Percentiles rank a stretch among this genome's conserved stretches.
These are phyloP conservation scores for Elysia chlorotica DNA, from an alignment of 1,140 invertebrate genomes.

Conservation along the genomic window DNA sequence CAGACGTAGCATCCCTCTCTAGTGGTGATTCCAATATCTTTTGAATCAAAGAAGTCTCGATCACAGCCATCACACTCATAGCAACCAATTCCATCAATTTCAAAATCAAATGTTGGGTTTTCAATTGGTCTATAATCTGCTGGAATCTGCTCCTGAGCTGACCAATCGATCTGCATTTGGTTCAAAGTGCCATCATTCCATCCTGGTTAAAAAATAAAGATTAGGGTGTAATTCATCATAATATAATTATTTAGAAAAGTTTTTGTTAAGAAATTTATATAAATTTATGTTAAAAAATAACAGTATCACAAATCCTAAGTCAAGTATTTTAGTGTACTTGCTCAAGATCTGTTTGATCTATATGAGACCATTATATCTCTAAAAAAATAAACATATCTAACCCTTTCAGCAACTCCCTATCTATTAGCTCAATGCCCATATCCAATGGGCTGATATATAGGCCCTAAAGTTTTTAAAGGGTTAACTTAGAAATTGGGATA, in stretches of 20 bases:
- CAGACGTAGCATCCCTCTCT: conserved; percentile 39
- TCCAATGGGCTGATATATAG: no score
- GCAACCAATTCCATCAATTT: conserved; percentile 33
- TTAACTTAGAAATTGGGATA: no score
- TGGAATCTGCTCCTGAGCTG: conserved; percentile 39
- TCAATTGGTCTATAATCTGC: conserved; percentile 33
- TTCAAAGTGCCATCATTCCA: conserved; percentile 46
- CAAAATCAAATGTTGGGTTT: conserved; percentile 35
- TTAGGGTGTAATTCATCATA: not conserved
- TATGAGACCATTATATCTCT: no score
- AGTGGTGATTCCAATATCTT: conserved; percentile 21
- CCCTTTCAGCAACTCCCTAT: no score
- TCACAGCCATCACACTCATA: conserved; percentile 41
- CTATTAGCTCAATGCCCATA: no score
- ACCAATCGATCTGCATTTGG: conserved; percentile 45
- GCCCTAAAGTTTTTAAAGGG: no score
- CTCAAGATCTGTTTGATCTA: no score
- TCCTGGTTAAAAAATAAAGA: conserved; percentile 25
- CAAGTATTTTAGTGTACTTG: no score
- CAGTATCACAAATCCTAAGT: no score
- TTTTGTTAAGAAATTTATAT: not conserved
- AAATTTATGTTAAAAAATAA: not conserved
- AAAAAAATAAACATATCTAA: no score
- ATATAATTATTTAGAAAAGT: not conserved
- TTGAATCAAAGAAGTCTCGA: conserved; percentile 37